phyloP scores from a whole-genome alignment of 1,140 invertebrate genomes.

The Orussus abietinus region DNA sequence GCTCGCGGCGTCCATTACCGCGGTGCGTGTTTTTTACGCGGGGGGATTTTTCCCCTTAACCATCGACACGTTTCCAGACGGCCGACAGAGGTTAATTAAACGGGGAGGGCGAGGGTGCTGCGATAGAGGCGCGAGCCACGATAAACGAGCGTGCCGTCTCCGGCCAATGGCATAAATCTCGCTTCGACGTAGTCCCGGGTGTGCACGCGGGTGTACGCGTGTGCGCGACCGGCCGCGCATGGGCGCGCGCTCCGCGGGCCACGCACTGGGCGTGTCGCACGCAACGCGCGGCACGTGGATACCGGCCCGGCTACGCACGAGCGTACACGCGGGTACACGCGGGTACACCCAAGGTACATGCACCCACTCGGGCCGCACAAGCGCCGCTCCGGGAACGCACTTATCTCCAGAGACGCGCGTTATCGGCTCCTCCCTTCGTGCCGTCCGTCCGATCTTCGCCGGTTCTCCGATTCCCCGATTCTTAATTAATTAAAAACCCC shows the following conservation, averaged over 20 bases:
- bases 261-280: constrained; percentile 36
- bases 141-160: constrained; percentile 25
- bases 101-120: constrained; percentile 4
- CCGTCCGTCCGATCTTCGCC: too few species aligned
- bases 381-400: constrained; percentile 15
- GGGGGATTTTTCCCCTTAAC: too few species aligned
- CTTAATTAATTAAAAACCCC: too few species aligned
- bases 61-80: too few species aligned
- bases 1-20: too few species aligned
- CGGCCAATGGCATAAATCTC: constrained; percentile 34
- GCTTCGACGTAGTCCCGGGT: too few species aligned
- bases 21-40: too few species aligned
- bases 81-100: too few species aligned
- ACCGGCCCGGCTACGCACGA: constrained; percentile 25
- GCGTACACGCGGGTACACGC: background rate
- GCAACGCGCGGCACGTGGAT: constrained; percentile 37
- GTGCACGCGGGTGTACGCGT: too few species aligned
- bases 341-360: background rate
- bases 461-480: too few species aligned
- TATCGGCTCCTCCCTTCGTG: too few species aligned
- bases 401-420: constrained; percentile 20
- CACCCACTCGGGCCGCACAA: constrained; percentile 1
- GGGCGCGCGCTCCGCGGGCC: constrained; percentile 20
- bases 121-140: constrained; percentile 17
- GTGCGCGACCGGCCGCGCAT: constrained; percentile 17